A percentile compares a stretch with the other conserved stretches of the same genome.
Conservation (phyloP, 2,888 invertebrate species). For the Rhagonycha lutea region DNA sequence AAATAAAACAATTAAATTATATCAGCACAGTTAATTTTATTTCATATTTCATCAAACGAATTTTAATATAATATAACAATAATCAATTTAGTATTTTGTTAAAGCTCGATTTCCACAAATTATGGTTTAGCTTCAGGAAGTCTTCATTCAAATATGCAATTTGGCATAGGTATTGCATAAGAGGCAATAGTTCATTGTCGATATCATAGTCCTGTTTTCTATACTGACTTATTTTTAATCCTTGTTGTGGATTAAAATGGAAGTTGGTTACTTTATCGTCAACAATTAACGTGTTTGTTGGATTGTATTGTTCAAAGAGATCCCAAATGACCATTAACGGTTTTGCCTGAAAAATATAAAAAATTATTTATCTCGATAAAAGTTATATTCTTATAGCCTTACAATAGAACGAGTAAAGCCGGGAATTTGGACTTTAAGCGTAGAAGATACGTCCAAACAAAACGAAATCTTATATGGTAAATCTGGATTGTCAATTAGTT, state of each 20-base stretch:
- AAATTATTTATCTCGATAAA: background rate
- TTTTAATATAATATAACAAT: background rate
- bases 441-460: background rate
- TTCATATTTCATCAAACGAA: background rate
- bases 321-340: background rate
- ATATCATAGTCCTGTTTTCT: background rate
- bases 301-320: background rate
- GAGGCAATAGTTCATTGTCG: background rate
- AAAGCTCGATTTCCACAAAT: background rate
- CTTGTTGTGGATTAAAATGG: background rate
- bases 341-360: background rate
- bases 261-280: background rate
- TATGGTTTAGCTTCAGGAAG: background rate
- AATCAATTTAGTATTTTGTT: background rate
- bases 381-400: background rate
- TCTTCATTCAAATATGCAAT: background rate
- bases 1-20: background rate
- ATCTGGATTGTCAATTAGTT: background rate
- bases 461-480: background rate
- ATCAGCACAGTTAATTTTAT: background rate
- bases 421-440: background rate
- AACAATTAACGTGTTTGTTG: background rate
- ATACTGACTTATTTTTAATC: background rate
- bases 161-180: background rate
- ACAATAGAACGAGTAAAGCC: background rate